phyloP scores from a whole-genome alignment of 2,888 invertebrate species.

The Timandra comae region DNA sequence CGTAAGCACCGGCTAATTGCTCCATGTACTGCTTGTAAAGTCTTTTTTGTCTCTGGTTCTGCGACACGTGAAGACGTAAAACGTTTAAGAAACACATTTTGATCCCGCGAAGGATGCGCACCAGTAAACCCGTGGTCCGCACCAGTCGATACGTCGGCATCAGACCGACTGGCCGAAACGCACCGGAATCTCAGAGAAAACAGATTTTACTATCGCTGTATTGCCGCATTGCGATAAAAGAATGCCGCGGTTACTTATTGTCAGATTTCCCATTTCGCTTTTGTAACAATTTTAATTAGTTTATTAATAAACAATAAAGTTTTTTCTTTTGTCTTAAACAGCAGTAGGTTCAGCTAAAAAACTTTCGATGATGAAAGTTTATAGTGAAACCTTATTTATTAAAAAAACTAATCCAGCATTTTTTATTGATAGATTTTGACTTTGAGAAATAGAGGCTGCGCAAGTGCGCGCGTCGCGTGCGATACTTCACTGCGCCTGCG shows the following conservation, averaged over 20 bases:
- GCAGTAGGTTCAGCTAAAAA: conserved; percentile 52
- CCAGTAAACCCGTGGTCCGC: conserved; percentile 35
- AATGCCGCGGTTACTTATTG: conserved; percentile 42
- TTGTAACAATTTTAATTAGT: conserved; percentile 9
- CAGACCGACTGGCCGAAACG: conserved; percentile 39
- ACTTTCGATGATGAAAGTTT: conserved; percentile 61
- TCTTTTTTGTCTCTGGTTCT: conserved; percentile 68
- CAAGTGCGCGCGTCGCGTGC: conserved; percentile 48
- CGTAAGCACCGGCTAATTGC: conserved; percentile 64
- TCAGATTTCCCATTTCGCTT: conserved; percentile 31
- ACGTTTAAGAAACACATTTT: conserved; percentile 78
- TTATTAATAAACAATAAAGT: conserved; percentile 1
- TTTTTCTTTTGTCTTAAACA: neutral
- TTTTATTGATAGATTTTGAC: conserved; percentile 25
- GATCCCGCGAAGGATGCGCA: conserved; percentile 31
- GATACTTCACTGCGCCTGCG: conserved; percentile 47
- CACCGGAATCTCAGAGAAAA: conserved; percentile 54
- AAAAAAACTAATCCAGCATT: conserved; percentile 6
- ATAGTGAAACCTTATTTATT: conserved; percentile 39
- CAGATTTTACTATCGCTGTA: conserved; percentile 42
- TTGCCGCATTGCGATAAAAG: conserved; percentile 39
- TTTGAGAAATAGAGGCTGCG: conserved; percentile 30
- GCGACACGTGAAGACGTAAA: conserved; percentile 71
- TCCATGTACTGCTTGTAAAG: conserved; percentile 72
- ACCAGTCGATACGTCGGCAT: conserved; percentile 58